Percentiles rank a stretch among this genome's conserved stretches.
Conservation (phyloP, 2,113 vertebrate species). For the Protomyctophum bolini region DNA sequence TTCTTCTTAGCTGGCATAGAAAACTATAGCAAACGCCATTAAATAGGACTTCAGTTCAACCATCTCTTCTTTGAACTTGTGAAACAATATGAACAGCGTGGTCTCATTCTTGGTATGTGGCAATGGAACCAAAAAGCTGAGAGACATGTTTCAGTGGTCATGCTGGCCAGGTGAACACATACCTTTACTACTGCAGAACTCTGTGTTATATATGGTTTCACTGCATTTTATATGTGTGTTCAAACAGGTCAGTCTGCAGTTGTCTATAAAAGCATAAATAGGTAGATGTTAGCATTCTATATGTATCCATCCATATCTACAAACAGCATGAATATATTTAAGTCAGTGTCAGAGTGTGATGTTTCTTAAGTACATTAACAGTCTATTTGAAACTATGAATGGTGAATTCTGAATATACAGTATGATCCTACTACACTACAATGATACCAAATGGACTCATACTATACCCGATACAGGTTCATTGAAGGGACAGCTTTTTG, state of each 20-base stretch:
- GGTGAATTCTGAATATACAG: no score
- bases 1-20: not conserved
- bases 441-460: no score
- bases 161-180: not conserved
- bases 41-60: no score
- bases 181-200: accelerated
- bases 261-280: not conserved
- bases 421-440: no score
- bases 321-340: not conserved
- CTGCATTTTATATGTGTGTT: accelerated
- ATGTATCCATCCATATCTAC: not conserved
- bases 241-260: not conserved
- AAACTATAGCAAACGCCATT: no score
- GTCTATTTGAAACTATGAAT: not conserved
- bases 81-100: not conserved
- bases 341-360: not conserved
- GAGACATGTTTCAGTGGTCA: not conserved
- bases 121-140: not conserved
- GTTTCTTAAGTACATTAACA: not conserved
- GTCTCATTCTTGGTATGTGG: not conserved
- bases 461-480: no score
- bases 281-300: not conserved
- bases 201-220: accelerated
- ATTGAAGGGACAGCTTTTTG: not conserved
- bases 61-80: no score